Evolutionary conservation across 2,113 vertebrate genomes (phyloP).

Genomic region (Oncorhynchus gorbuscha): DNA sequence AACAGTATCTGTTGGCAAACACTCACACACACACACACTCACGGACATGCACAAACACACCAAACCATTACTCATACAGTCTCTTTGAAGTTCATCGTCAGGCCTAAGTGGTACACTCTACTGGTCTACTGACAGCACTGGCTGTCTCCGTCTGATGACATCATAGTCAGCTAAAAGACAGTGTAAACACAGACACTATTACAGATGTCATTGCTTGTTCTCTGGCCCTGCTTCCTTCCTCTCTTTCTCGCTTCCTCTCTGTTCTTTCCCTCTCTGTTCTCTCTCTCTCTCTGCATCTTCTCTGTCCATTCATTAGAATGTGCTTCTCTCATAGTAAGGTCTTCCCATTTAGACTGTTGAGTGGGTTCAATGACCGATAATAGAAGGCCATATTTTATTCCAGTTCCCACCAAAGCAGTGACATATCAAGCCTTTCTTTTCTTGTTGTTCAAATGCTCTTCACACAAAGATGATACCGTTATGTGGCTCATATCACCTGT

Average conservation of each 20-base stretch:
- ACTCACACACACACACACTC: not conserved
- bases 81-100: slow-evolving; percentile 19
- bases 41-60: not conserved
- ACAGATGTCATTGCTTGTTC: not conserved
- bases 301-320: slow-evolving; percentile 34
- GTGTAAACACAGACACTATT: not conserved
- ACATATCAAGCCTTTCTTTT: slow-evolving; percentile 35
- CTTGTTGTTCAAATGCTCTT: slow-evolving; percentile 36
- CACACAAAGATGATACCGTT: slow-evolving; percentile 33
- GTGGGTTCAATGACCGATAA: slow-evolving; percentile 58
- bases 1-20: slow-evolving; percentile 1
- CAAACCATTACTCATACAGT: not conserved
- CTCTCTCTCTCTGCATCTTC: too few relatives aligned
- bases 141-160: not conserved
- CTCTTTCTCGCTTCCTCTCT: too few relatives aligned
- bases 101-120: not conserved
- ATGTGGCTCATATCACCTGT: slow-evolving; percentile 48
- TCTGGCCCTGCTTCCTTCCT: not conserved
- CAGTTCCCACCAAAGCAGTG: slow-evolving; percentile 42
- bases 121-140: not conserved
- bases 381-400: slow-evolving; percentile 45
- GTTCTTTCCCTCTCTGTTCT: too few relatives aligned
- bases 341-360: slow-evolving; percentile 36
- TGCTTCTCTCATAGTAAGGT: slow-evolving; percentile 33
- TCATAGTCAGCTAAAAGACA: not conserved